phyloP scores from a whole-genome alignment of 30 jellyfish, hydroid and myxozoan species.

The Nemopilema nomurai region DNA sequence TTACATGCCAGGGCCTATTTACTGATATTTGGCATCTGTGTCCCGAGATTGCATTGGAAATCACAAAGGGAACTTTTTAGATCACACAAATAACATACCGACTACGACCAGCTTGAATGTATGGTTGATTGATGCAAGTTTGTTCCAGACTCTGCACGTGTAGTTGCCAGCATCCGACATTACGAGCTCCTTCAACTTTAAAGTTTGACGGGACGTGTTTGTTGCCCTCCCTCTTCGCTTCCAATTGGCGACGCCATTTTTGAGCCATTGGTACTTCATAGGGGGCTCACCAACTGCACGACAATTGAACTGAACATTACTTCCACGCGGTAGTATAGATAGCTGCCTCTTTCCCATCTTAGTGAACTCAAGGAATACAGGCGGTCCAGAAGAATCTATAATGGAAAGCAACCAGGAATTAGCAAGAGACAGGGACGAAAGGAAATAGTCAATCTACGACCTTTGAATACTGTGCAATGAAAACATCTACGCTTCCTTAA shows the following conservation, averaged over 20 bases:
- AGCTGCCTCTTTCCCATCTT: slow-evolving; percentile 46
- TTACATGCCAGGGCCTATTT: no score
- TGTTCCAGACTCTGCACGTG: slow-evolving; percentile 59
- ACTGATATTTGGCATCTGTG: no score
- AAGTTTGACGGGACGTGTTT: slow-evolving; percentile 62
- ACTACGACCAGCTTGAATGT: slow-evolving; percentile 37
- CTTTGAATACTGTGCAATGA: no score
- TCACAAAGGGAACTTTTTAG: no score
- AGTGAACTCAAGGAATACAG: slow-evolving; percentile 38
- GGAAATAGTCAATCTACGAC: no score
- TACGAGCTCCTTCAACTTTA: slow-evolving; percentile 65
- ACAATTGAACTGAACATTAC: slow-evolving; percentile 59
- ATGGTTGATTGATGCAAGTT: slow-evolving; percentile 44
- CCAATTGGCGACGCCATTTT: slow-evolving; percentile 58
- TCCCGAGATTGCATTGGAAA: no score
- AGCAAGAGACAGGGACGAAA: no score
- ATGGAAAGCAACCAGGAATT: no score
- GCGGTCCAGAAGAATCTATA: slow-evolving; percentile 55
- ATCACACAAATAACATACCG: no score
- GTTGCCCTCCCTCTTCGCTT: slow-evolving; percentile 68
- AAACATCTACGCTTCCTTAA: no score
- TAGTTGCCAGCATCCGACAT: slow-evolving; percentile 77
- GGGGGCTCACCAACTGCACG: slow-evolving; percentile 75
- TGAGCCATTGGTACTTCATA: slow-evolving; percentile 77
- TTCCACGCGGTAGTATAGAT: slow-evolving; percentile 55